phyloP scores from a whole-genome alignment of 2,888 invertebrate species.

The Acholoe squamosa region DNA sequence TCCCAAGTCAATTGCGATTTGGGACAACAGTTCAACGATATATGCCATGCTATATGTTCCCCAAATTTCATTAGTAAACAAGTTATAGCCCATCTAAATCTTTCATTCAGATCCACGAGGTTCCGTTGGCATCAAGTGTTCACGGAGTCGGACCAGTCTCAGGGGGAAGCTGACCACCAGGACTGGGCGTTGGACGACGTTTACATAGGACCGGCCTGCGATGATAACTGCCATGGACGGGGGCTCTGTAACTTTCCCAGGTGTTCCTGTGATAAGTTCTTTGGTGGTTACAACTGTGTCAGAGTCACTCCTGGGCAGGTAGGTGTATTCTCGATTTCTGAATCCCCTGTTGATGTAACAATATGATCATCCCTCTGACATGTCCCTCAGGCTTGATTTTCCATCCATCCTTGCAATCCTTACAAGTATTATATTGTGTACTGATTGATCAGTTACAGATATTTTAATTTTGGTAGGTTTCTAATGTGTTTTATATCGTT shows the following conservation, averaged over 20 bases:
- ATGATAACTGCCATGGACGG: slow-evolving; percentile 81
- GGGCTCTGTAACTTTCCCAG: slow-evolving; percentile 79
- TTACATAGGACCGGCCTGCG: slow-evolving; percentile 83
- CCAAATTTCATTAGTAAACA: neutral
- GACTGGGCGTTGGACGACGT: slow-evolving; percentile 82
- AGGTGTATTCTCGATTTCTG: no score
- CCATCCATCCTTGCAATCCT: no score
- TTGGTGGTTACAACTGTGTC: slow-evolving; percentile 74
- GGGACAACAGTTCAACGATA: no score
- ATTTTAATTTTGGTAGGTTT: no score
- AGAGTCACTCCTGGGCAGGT: slow-evolving; percentile 62
- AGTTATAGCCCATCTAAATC: neutral
- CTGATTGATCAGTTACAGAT: no score
- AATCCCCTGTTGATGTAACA: no score
- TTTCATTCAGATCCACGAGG: slow-evolving; percentile 77
- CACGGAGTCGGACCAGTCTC: slow-evolving; percentile 55
- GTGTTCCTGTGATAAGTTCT: slow-evolving; percentile 78
- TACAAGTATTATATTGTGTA: no score
- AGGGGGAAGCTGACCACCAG: slow-evolving; percentile 61
- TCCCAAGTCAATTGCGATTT: no score
- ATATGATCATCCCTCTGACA: no score
- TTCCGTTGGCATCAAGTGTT: slow-evolving; percentile 81
- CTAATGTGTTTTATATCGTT: slow-evolving; percentile 71
- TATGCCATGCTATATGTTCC: neutral
- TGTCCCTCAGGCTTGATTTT: no score